Conservation (phyloP, 2,113 vertebrate species). For the Oceanites oceanicus region DNA sequence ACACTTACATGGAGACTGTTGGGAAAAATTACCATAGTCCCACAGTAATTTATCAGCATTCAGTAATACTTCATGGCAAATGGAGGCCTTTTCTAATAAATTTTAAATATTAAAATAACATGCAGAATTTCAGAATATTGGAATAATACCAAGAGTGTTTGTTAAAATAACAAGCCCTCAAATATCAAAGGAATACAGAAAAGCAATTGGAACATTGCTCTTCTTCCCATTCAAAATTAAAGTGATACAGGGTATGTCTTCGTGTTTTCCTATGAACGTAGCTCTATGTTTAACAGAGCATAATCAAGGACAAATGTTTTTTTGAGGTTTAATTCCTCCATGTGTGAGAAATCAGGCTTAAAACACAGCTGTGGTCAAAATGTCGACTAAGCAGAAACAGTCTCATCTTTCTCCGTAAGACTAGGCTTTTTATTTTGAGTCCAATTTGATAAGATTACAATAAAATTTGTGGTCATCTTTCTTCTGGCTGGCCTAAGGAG, state of each 20-base stretch:
- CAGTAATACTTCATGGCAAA: neutral
- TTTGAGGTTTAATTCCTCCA: neutral
- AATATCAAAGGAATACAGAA: neutral
- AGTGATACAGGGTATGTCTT: neutral
- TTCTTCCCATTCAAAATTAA: neutral
- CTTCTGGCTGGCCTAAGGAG: neutral
- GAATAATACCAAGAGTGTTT: neutral
- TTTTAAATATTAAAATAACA: neutral
- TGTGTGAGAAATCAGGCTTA: neutral
- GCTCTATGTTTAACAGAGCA: neutral
- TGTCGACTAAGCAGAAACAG: neutral
- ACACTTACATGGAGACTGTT: neutral
- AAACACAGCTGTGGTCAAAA: neutral
- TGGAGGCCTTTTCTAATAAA: slow-evolving; percentile 20
- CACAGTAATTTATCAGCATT: neutral
- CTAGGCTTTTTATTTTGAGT: neutral
- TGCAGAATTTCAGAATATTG: neutral
- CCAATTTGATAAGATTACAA: neutral
- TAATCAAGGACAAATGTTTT: neutral
- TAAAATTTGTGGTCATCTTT: neutral
- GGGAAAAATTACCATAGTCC: neutral
- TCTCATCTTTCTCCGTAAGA: neutral
- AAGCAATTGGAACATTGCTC: neutral
- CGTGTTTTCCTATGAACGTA: neutral
- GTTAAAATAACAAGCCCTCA: neutral